These are phyloP conservation scores for Drymonia ruficornis DNA, from an alignment of 2,888 invertebrate genomes.

Conservation along the genomic window DNA sequence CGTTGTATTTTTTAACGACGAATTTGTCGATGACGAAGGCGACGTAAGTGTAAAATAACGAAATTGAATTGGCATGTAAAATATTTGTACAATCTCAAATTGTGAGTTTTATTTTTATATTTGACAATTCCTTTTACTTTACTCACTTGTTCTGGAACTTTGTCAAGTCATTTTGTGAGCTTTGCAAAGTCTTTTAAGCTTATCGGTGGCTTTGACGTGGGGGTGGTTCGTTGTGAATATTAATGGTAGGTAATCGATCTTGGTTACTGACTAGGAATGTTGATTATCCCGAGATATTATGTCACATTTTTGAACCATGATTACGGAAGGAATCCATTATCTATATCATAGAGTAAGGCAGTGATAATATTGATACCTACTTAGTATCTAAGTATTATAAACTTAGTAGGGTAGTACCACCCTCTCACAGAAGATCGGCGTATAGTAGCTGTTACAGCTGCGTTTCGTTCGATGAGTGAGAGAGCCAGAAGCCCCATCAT, in stretches of 20 bases:
- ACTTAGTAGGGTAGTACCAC: no score
- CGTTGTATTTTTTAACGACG: no score
- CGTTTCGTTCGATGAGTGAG: no score
- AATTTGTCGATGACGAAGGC: no score
- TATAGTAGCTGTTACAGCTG: no score
- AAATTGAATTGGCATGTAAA: no score
- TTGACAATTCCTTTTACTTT: not conserved
- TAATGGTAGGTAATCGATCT: constrained; percentile 9
- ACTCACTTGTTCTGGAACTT: not conserved
- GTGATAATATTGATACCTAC: no score
- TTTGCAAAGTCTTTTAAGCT: not conserved
- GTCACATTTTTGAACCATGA: constrained; percentile 6
- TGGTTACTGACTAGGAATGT: not conserved
- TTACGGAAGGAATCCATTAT: not conserved
- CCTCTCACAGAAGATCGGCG: no score
- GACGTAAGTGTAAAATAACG: no score
- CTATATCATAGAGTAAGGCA: no score
- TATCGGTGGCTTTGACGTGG: not conserved
- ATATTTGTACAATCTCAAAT: not conserved
- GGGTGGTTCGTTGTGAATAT: constrained; percentile 9
- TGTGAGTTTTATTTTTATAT: not conserved
- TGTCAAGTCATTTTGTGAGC: not conserved
- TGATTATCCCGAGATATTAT: constrained; percentile 3
- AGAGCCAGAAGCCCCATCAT: no score
- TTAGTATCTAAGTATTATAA: no score